A percentile compares a stretch with the other conserved stretches of the same genome.
These are phyloP conservation scores for Spondyliosoma cantharus DNA, from an alignment of 2,797 vertebrate species.

Conservation along the genomic window DNA sequence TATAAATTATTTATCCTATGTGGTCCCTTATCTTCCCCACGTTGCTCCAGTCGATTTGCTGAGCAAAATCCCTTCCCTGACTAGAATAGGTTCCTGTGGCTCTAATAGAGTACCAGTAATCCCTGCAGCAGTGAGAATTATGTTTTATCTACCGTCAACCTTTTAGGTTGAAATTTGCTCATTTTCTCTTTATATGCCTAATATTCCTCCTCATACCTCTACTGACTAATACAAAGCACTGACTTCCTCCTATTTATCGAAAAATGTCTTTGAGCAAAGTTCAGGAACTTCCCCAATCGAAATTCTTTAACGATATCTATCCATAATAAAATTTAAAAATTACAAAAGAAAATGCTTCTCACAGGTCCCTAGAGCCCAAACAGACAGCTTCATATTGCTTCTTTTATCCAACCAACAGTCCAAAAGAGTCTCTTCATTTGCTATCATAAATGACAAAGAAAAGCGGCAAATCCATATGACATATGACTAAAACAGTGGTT, in stretches of 20 bases:
- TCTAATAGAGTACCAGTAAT: constrained; percentile 58
- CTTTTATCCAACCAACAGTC: no score
- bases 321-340: no score
- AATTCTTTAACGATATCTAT: no score
- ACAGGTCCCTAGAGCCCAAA: no score
- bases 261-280: no score
- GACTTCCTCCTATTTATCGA: background rate
- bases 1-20: constrained; percentile 79
- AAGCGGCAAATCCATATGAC: no score
- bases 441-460: no score
- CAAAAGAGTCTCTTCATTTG: no score
- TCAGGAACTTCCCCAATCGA: no score
- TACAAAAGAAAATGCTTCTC: no score
- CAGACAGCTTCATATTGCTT: no score
- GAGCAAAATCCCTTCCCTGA: constrained; percentile 66
- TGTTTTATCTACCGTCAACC: constrained; percentile 43
- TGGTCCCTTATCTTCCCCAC: constrained; percentile 68
- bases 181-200: constrained; percentile 21
- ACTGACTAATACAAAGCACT: constrained; percentile 8
- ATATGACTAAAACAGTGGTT: no score
- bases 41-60: constrained; percentile 64
- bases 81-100: constrained; percentile 47
- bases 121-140: constrained; percentile 55
- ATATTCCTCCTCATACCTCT: constrained; percentile 6
- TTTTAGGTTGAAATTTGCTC: constrained; percentile 27